Evolutionary conservation across 2,797 vertebrate species (phyloP).

Genomic region (Lutjanus argentimaculatus): DNA sequence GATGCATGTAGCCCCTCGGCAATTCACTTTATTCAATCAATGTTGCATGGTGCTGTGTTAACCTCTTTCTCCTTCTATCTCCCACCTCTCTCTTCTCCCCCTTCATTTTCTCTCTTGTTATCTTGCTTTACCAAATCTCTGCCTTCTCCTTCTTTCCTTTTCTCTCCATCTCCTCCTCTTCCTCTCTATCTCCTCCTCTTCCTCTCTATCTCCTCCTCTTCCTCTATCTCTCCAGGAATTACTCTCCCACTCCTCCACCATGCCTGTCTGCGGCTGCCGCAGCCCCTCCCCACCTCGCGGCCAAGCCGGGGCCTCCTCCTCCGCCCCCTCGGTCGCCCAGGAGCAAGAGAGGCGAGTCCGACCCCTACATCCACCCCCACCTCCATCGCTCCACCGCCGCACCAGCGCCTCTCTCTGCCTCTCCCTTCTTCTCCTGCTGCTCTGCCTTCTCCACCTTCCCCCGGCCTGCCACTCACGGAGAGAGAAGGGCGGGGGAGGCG

Average conservation of each 20-base stretch:
- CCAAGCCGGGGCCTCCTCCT: constrained; percentile 49
- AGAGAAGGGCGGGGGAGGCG: constrained; percentile 82
- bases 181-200: neutral
- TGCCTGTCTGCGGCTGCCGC: constrained; percentile 78
- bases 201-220: neutral
- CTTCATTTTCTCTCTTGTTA: constrained; percentile 1
- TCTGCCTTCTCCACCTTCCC: constrained; percentile 83
- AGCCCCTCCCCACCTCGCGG: constrained; percentile 56
- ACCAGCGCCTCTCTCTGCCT: constrained; percentile 53
- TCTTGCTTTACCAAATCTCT: constrained; percentile 41
- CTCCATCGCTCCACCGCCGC: constrained; percentile 45
- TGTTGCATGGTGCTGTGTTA: constrained; percentile 48
- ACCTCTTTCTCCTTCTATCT: constrained; percentile 46
- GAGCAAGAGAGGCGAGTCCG: constrained; percentile 49
- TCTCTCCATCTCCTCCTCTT: constrained; percentile 1
- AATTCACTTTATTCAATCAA: constrained; percentile 54
- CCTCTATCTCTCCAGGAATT: constrained; percentile 71
- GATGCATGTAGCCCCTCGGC: constrained; percentile 49
- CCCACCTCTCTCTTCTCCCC: neutral
- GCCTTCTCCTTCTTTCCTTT: neutral
- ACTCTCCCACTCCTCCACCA: constrained; percentile 78
- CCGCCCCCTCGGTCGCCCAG: constrained; percentile 37
- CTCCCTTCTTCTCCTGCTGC: constrained; percentile 75
- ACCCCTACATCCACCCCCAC: constrained; percentile 47
- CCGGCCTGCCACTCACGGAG: constrained; percentile 81